Percentiles rank a stretch among this genome's conserved stretches.
Evolutionary conservation across 2,797 vertebrate species (phyloP).

Genomic region (Etheostoma nigrum): DNA sequence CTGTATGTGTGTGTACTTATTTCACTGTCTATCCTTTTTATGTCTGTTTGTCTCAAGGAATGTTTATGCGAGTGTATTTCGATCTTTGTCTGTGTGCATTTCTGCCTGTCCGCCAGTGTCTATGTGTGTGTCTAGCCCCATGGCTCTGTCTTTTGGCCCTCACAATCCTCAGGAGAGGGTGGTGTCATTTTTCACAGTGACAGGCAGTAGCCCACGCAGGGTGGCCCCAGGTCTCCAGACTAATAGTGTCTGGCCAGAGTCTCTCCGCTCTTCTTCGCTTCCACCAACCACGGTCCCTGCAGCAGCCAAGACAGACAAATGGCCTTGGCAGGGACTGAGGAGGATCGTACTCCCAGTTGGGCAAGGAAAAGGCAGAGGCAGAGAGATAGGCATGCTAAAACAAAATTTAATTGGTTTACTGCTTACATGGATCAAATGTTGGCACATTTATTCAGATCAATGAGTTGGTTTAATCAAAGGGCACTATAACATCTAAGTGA

Average conservation of each 20-base stretch:
- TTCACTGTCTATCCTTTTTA: constrained; percentile 44
- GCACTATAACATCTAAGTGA: constrained; percentile 55
- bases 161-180: constrained; percentile 72
- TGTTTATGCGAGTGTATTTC: constrained; percentile 51
- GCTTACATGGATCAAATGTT: constrained; percentile 54
- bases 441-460: constrained; percentile 59
- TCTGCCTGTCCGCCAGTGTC: constrained; percentile 27
- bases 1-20: constrained; percentile 11
- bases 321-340: constrained; percentile 51
- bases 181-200: constrained; percentile 86
- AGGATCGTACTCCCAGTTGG: constrained; percentile 52
- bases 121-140: constrained; percentile 41
- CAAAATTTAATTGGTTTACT: constrained; percentile 65
- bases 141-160: constrained; percentile 75
- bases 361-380: constrained; percentile 24
- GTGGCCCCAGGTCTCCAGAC: constrained; percentile 79
- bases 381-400: constrained; percentile 46
- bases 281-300: constrained; percentile 36
- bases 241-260: constrained; percentile 80
- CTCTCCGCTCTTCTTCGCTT: constrained; percentile 42
- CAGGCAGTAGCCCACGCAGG: constrained; percentile 79
- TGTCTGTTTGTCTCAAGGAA: constrained; percentile 52
- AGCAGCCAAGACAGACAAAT: constrained; percentile 57
- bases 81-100: constrained; percentile 44
- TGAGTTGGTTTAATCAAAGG: constrained; percentile 66